phyloP scores from a whole-genome alignment of 2,797 vertebrate species.

The Nyctalus aviator region DNA sequence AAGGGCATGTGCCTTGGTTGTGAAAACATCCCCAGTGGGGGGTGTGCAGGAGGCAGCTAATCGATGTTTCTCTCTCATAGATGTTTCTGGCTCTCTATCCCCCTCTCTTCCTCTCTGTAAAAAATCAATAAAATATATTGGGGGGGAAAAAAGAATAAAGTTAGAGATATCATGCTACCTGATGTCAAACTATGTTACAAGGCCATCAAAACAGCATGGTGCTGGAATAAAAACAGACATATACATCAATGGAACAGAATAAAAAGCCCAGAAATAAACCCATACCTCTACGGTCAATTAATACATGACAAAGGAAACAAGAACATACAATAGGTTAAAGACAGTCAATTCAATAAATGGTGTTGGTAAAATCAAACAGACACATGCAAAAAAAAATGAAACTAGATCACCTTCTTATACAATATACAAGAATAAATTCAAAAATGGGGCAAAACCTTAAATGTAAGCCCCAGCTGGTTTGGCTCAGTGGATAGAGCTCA shows the following conservation, averaged over 20 bases:
- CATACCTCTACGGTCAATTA: background rate
- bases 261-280: background rate
- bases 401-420: background rate
- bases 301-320: background rate
- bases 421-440: background rate
- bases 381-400: background rate
- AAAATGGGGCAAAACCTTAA: background rate
- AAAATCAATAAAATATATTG: no score
- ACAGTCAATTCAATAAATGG: background rate
- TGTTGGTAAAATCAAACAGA: background rate
- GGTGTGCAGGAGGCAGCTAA: no score
- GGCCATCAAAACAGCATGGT: background rate
- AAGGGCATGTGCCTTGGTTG: no score
- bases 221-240: background rate
- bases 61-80: no score
- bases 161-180: background rate
- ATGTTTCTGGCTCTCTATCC: no score
- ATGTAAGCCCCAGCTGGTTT: background rate
- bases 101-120: no score
- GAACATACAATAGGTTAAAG: background rate
- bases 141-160: no score
- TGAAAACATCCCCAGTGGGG: no score
- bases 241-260: background rate
- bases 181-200: background rate
- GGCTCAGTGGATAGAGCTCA: background rate